Evolutionary conservation across 2,797 vertebrate species (phyloP), one percentile per base, ranked within the genome.

Genomic region (Pseudocheirus occidentalis): DNA sequence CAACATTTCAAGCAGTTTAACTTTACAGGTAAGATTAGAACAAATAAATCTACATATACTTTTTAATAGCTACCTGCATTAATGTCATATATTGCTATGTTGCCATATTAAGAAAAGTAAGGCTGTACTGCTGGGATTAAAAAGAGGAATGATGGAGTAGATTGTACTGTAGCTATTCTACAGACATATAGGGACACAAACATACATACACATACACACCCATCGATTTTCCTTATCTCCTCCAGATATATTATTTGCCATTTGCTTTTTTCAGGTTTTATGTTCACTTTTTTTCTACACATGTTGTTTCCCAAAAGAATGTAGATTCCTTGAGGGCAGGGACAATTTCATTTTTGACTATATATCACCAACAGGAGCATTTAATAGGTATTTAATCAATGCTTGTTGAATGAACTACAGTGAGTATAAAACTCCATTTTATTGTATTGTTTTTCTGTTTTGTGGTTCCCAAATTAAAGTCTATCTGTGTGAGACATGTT

Each of bases 341-440:
- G n/a, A 21, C 46, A 24, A 81, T 81, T 81, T 81, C 16, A 81
- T 81, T 73, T 40, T 9, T 34, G n/a, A 40, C n/a, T 81, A 81
- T 3, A 24, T 81, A 46, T 40, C 18, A 81, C n/a, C 6, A 81
- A 46, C 4, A 62, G 5, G 34, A 81, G 6, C n/a, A 81, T 81
- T 81, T 40, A 81, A 7, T 66, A 66, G 13, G 59, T 21, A 46
- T 24, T 81, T 46, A 40, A 81, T 81, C 34, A 81, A 24, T 81
- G n/a, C n/a, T 81, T 81, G 6, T 81, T 81, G 18, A 81, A 66
- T 40, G n/a, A 81, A 81, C 9, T 46, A 59, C 4, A n/a, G 34
- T 73, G 91, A 91, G 27, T 87, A 95, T 93, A 92, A 97, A 93
- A 93, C 62, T 73, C 40, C 55, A 14, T 91, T 94, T 95, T 96